These are phyloP conservation scores for Akabosia matsudoensis DNA, from an alignment of 1,140 invertebrate species.

Conservation along the genomic window DNA sequence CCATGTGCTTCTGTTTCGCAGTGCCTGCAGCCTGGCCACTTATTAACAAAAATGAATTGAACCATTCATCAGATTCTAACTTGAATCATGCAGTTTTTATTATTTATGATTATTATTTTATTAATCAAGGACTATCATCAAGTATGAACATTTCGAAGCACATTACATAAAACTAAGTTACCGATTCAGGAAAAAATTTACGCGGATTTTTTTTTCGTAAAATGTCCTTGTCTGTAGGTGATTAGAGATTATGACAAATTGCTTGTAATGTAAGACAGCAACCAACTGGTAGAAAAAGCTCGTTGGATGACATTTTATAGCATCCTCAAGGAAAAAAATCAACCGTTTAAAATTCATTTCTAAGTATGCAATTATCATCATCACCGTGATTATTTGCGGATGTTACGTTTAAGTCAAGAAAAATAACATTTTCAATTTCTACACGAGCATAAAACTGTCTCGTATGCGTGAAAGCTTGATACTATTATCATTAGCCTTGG, in stretches of 20 bases:
- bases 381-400: background rate
- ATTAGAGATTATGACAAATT: constrained; percentile 14
- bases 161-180: too few relatives aligned
- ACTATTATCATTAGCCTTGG: background rate
- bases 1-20: too few relatives aligned
- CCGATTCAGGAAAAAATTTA: background rate
- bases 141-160: too few relatives aligned
- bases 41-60: background rate
- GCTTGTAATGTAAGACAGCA: background rate
- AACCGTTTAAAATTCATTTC: background rate
- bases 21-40: too few relatives aligned
- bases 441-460: background rate
- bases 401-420: background rate
- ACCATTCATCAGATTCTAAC: background rate
- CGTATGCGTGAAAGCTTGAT: background rate
- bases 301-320: background rate
- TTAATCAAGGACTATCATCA: background rate
- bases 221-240: background rate
- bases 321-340: background rate
- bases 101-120: background rate
- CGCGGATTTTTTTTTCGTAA: background rate
- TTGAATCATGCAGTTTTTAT: background rate
- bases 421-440: background rate
- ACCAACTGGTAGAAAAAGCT: background rate
- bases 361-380: background rate